Base-by-base conservation (phyloP, 2,113 vertebrate genomes). In the Myiopsitta monachus region DNA sequence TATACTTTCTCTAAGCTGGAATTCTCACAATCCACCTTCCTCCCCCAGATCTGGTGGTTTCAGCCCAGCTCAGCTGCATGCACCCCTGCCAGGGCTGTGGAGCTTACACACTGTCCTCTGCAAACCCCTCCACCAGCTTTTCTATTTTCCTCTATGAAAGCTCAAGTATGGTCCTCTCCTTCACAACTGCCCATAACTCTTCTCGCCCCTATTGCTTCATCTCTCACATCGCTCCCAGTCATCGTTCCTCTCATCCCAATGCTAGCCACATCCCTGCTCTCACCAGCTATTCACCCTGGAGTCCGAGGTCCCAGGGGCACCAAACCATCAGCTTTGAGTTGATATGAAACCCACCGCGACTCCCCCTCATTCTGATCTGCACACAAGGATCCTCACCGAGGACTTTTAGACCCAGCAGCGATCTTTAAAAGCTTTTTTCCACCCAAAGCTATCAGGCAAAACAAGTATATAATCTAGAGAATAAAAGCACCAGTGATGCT, bases 1-100 rank as follows among this genome's bases (percentile, higher is more conserved):
- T 3, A 21, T 0, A 10, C 7, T 43, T 54, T 19, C 55, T 18
- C 12, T 5, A 22, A 26, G 10, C 33, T 4, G 3, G 10, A 44
- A 52, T 24, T 22, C 66, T 38, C 57, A 7, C 5, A 4, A 15
- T 12, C 5, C 69, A 22, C 7, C 33, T 23, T 72, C 11, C 43
- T 44, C 11, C 26, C 28, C 24, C n/a, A 46, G 0, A 21, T 1
- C 21, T 10, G 28, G 28, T 11, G 55, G 8, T 72, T 49, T 73
- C 27, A 49, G 81, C 84, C 81, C 88, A 64, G 61, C 52, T 46
- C 4, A 4, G 30, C 80, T n/a, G 7, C 3, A 2, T 3, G 21
- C 38, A 19, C 10, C 49, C 83, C 15, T 27, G 7, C 23, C 66
- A 49, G 3, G 38, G 31, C 10, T 39, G 67, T 61, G 90, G 26